These are phyloP conservation scores for Myanophis thanlyinensis DNA, from an alignment of 2,113 vertebrate genomes.

Conservation along the genomic window DNA sequence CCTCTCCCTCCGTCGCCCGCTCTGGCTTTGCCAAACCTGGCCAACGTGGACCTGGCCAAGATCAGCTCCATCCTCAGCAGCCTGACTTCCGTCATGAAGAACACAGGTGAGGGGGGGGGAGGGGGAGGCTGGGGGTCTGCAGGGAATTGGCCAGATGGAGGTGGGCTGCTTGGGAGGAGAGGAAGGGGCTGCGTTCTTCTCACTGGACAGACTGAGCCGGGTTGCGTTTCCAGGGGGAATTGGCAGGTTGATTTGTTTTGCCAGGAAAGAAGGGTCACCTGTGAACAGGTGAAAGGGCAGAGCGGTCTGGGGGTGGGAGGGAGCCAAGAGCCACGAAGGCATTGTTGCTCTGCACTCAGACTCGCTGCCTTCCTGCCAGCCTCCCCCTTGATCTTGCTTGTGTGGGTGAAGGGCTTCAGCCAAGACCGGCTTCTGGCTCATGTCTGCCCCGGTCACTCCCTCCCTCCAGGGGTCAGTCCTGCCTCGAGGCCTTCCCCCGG, in stretches of 20 bases:
- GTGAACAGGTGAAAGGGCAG: not conserved
- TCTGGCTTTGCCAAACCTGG: conserved; percentile 82
- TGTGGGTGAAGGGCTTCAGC: not conserved
- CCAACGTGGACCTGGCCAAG: conserved; percentile 96
- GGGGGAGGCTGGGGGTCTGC: not conserved
- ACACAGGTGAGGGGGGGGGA: conserved; percentile 84
- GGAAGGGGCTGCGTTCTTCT: not conserved
- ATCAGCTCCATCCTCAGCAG: conserved; percentile 98
- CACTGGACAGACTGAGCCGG: not conserved
- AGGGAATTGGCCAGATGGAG: not conserved
- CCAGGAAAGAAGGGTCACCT: not conserved
- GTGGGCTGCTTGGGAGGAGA: not conserved
- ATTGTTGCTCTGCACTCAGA: not conserved
- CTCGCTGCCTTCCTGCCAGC: not conserved
- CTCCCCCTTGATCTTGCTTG: not conserved
- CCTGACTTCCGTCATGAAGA: conserved; percentile 95
- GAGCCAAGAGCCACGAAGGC: not conserved
- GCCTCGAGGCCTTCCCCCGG: conserved; percentile 85
- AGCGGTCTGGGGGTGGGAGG: not conserved
- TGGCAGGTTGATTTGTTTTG: not conserved
- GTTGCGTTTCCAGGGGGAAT: not conserved
- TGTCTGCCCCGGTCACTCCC: conserved; percentile 7
- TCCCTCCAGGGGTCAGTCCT: conserved; percentile 82
- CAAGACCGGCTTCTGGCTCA: not conserved
- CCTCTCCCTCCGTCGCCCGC: conserved; percentile 50